Evolutionary conservation across 1,140 invertebrate species (phyloP).

Genomic region (Bactericera cockerelli): DNA sequence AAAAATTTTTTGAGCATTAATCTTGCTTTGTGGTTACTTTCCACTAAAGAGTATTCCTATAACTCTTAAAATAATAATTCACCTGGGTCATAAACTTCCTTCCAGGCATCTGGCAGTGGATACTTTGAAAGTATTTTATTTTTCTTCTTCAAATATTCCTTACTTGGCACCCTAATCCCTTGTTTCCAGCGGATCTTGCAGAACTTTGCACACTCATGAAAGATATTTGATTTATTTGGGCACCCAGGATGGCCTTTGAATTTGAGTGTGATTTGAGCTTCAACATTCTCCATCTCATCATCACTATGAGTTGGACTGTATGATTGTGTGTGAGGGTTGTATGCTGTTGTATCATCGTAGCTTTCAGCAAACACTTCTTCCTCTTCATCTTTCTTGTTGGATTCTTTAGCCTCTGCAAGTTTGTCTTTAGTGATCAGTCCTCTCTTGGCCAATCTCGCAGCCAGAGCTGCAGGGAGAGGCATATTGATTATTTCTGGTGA

Average conservation of each 20-base stretch:
- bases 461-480: conserved; percentile 74
- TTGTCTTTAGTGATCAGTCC: conserved; percentile 43
- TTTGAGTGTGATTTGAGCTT: conserved; percentile 16
- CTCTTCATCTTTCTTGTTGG: conserved; percentile 27
- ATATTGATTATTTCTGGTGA: conserved; percentile 32
- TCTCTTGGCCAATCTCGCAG: conserved; percentile 67
- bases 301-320: conserved; percentile 13
- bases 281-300: conserved; percentile 16
- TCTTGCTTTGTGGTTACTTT: too few relatives aligned
- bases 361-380: conserved; percentile 73
- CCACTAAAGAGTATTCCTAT: too few relatives aligned
- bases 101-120: conserved; percentile 83
- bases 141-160: conserved; percentile 57
- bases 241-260: conserved; percentile 56
- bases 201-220: conserved; percentile 78
- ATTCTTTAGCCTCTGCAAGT: conserved; percentile 23
- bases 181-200: conserved; percentile 80
- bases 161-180: conserved; percentile 50
- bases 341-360: conserved; percentile 43
- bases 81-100: conserved; percentile 82
- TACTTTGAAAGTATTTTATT: conserved; percentile 69
- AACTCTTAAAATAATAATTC: too few relatives aligned
- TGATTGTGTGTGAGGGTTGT: conserved; percentile 16
- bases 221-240: conserved; percentile 92
- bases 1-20: too few relatives aligned